These are phyloP conservation scores for Melanotaenia trifasciata DNA, from an alignment of 2,797 vertebrate genomes.

Conservation along the genomic window DNA sequence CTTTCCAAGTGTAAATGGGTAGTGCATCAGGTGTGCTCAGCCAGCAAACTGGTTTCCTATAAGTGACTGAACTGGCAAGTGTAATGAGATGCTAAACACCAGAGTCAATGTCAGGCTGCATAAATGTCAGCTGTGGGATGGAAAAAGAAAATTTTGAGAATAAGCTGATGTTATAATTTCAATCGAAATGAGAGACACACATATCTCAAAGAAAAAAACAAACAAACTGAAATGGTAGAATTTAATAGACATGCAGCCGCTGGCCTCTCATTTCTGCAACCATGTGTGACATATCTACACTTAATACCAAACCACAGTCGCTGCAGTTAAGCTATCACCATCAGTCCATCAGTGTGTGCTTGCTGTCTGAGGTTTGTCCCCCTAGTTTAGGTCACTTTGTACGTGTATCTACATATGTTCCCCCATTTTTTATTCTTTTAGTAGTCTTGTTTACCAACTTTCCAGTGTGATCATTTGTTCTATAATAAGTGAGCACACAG, in stretches of 20 bases:
- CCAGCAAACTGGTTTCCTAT: background rate
- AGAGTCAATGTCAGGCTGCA: constrained; percentile 8
- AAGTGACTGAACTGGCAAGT: background rate
- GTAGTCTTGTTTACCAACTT: constrained; percentile 18
- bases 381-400: no score
- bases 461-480: constrained; percentile 43
- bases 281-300: constrained; percentile 38
- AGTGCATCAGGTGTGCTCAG: constrained; percentile 46
- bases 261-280: constrained; percentile 33
- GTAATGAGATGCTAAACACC: background rate
- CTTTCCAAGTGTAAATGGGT: constrained; percentile 15
- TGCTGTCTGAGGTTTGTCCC: constrained; percentile 36
- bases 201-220: constrained; percentile 10
- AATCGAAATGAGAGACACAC: background rate
- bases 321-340: constrained; percentile 53
- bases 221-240: constrained; percentile 14
- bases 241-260: constrained; percentile 10
- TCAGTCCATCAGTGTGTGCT: constrained; percentile 17
- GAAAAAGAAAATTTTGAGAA: constrained; percentile 28
- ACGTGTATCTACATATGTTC: background rate
- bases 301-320: constrained; percentile 45
- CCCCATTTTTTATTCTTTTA: background rate
- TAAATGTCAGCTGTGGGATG: constrained; percentile 15
- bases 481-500: constrained; percentile 44
- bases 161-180: constrained; percentile 16